phyloP scores from a whole-genome alignment of 2,113 vertebrate species.

The Heterotis niloticus region DNA sequence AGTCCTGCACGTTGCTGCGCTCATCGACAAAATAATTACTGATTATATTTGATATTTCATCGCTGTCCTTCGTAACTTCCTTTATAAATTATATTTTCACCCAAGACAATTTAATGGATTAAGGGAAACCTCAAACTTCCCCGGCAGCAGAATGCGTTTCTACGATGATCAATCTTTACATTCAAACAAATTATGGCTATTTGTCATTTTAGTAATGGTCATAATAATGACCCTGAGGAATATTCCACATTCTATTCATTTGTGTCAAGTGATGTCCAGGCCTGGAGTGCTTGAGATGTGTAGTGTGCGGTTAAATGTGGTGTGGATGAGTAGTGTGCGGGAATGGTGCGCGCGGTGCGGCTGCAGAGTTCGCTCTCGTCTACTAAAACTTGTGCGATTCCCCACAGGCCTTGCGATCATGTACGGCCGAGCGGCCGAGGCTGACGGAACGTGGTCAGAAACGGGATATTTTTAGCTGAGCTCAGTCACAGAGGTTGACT shows the following conservation, averaged over 20 bases:
- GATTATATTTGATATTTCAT: constrained; percentile 13
- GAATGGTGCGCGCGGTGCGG: no score
- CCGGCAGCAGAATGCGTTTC: neutral
- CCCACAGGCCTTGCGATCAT: no score
- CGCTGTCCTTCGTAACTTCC: neutral
- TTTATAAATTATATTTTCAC: constrained; percentile 6
- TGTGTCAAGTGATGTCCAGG: neutral
- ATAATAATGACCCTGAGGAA: neutral
- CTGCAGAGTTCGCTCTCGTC: no score
- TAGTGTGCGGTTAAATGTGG: neutral
- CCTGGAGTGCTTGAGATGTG: constrained; percentile 5
- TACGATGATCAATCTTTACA: neutral
- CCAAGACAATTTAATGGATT: neutral
- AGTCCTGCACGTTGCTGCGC: neutral
- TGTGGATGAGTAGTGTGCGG: no score
- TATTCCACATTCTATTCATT: neutral
- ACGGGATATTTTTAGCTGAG: no score
- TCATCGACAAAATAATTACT: constrained; percentile 7
- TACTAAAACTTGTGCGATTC: no score
- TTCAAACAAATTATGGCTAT: no score
- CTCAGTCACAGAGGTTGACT: no score
- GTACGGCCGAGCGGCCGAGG: no score
- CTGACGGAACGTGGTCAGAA: no score
- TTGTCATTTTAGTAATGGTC: no score
- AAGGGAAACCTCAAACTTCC: neutral